These are phyloP conservation scores for Mola mola DNA, from an alignment of 2,113 vertebrate species.

Conservation along the genomic window DNA sequence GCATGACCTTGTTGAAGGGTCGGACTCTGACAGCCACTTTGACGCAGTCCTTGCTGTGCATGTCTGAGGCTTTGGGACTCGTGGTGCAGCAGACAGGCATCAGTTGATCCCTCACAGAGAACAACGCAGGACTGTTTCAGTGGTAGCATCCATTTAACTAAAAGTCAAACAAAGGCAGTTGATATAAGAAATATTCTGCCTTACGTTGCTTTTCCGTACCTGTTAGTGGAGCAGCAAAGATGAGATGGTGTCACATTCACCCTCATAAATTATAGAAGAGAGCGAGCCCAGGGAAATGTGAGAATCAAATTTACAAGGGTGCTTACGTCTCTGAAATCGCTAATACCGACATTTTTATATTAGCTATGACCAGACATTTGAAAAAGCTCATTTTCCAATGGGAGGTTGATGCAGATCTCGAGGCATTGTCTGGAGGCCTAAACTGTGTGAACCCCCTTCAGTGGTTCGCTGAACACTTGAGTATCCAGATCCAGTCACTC, in stretches of 20 bases:
- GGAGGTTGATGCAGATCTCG: no score
- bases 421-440: not conserved
- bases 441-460: not conserved
- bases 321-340: no score
- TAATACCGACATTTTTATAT: no score
- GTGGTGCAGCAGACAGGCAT: constrained; percentile 37
- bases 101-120: constrained; percentile 7
- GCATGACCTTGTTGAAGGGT: constrained; percentile 87
- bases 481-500: no score
- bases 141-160: no score
- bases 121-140: constrained; percentile 26
- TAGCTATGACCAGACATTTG: no score
- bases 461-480: not conserved
- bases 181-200: no score
- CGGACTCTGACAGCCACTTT: constrained; percentile 84
- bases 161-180: not conserved
- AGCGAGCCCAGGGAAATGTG: not conserved
- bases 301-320: constrained; percentile 4
- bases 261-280: constrained; percentile 63
- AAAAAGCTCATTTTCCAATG: no score
- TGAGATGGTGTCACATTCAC: constrained; percentile 62
- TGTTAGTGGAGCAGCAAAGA: constrained; percentile 4
- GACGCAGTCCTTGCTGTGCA: constrained; percentile 80
- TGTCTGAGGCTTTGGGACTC: constrained; percentile 60
- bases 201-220: not conserved